Base-by-base conservation (phyloP, 2,888 invertebrate genomes). In the Polyommatus iphigenia region DNA sequence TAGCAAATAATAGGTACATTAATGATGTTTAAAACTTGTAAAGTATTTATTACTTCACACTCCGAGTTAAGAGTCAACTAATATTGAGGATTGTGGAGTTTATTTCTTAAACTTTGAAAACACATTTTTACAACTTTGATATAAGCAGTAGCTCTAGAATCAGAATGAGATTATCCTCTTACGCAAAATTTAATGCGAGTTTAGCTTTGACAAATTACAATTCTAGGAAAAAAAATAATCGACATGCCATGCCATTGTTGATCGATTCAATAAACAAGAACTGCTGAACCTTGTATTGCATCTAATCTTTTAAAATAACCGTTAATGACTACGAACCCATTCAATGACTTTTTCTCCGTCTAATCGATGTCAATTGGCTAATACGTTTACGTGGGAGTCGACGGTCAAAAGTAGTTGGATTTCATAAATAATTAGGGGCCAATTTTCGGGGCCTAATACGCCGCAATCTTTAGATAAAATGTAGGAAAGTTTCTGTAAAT, bases 401-500 rank as follows among this genome's bases (percentile, higher is more conserved):
- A 15, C 79, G 80, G 79, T 80, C 80, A 78, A 80, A 82, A 78
- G 76, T 76, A 77, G 79, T 85, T 82, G 80, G 82, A 84, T 85
- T 85, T 85, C 84, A 83, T 82, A 84, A 84, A 83, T 83, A 83
- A 84, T 84, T 81, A 80, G 80, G 77, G 71, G 78, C 78, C 80
- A 82, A 83, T 84, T 83, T 84, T 84, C 81, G 84, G 82, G 78
- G 80, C 80, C 82, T 85, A 84, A 85, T 82, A 81, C 85, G 85
- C 85, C 83, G 88, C 88, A 88, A 87, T 86, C 82, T 81, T 80
- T 80, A 81, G 82, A 80, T 82, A 82, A 81, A 79, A 79, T 83
- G 83, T 84, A 82, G 82, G 83, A 89, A 87, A 85, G 84, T 87
- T 86, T 87, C 83, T 85, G 83, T 88, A 87, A 89, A 87, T 85